A percentile compares a stretch with the other conserved stretches of the same genome.
Evolutionary conservation across 1,140 invertebrate species (phyloP).

Genomic region (Hyphantria cunea): DNA sequence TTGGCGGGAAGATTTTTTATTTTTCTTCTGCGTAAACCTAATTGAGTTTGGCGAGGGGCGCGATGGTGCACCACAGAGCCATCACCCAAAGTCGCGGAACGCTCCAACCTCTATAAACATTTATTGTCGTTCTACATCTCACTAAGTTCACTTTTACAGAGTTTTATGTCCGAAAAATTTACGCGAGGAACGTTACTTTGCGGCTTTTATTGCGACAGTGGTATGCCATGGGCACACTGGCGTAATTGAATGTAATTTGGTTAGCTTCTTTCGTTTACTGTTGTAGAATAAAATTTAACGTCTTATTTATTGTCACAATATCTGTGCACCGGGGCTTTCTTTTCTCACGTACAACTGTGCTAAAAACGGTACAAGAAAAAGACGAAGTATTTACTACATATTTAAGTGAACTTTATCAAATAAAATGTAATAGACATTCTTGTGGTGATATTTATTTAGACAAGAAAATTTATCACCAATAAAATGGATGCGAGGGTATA

Average conservation of each 20-base stretch:
- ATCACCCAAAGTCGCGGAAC: slow-evolving; percentile 29
- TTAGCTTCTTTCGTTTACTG: slow-evolving; percentile 76
- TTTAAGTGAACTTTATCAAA: slow-evolving; percentile 41
- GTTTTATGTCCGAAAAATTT: slow-evolving; percentile 81
- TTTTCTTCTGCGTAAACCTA: slow-evolving; percentile 64
- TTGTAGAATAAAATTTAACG: slow-evolving; percentile 80
- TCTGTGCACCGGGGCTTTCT: slow-evolving; percentile 40
- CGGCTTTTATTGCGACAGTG: slow-evolving; percentile 69
- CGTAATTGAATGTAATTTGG: slow-evolving; percentile 80
- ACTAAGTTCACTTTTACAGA: slow-evolving; percentile 78
- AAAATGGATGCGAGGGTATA: slow-evolving; percentile 48
- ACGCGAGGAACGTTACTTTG: slow-evolving; percentile 68
- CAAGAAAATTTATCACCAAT: slow-evolving; percentile 56
- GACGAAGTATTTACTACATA: slow-evolving; percentile 39
- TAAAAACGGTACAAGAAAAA: slow-evolving; percentile 55
- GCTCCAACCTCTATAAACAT: slow-evolving; percentile 68
- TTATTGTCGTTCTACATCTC: slow-evolving; percentile 76
- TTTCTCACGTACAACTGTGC: slow-evolving; percentile 41
- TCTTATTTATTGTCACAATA: slow-evolving; percentile 78
- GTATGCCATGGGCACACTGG: slow-evolving; percentile 67
- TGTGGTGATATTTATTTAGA: slow-evolving; percentile 42
- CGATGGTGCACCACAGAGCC: slow-evolving; percentile 30
- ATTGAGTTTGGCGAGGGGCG: slow-evolving; percentile 54
- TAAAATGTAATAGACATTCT: slow-evolving; percentile 30
- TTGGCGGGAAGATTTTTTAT: slow-evolving; percentile 58